Evolutionary conservation across 2,113 vertebrate species (phyloP).

Genomic region (Megalops atlanticus): DNA sequence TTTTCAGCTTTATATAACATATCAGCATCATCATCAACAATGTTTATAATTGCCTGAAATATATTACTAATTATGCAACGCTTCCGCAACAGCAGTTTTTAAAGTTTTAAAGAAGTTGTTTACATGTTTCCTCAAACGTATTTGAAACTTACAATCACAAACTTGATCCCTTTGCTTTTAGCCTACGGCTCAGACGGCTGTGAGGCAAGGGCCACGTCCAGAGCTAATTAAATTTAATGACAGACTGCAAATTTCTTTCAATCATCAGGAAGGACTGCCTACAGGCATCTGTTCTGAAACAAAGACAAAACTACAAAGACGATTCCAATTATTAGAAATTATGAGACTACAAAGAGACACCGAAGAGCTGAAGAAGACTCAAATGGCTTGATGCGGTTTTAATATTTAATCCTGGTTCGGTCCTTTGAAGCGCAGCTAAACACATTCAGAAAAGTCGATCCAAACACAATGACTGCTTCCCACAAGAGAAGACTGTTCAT

Average conservation of each 20-base stretch:
- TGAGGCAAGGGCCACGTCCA: not conserved
- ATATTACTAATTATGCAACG: too few species aligned
- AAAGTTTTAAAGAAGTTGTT: too few species aligned
- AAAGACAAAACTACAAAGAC: not conserved
- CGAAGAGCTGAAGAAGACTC: not conserved
- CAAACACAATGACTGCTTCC: too few species aligned
- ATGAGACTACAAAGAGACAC: not conserved
- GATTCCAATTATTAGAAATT: not conserved
- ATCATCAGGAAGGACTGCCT: not conserved
- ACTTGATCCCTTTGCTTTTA: not conserved
- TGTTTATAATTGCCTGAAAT: not conserved
- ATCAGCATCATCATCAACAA: not conserved
- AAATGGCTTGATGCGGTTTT: too few species aligned
- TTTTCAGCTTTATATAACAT: not conserved
- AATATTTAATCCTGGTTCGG: too few species aligned
- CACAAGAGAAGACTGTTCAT: too few species aligned
- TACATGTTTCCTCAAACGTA: too few species aligned
- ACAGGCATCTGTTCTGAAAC: not conserved
- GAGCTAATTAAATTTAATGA: not conserved
- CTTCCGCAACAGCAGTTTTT: not conserved
- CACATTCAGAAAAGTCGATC: too few species aligned
- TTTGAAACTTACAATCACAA: not conserved
- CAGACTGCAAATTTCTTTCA: not conserved
- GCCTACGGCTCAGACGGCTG: not conserved
- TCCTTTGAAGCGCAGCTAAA: too few species aligned